Percentiles rank a stretch among this genome's conserved stretches.
phyloP scores from a whole-genome alignment of 2,797 vertebrate genomes.

The Esox lucius region DNA sequence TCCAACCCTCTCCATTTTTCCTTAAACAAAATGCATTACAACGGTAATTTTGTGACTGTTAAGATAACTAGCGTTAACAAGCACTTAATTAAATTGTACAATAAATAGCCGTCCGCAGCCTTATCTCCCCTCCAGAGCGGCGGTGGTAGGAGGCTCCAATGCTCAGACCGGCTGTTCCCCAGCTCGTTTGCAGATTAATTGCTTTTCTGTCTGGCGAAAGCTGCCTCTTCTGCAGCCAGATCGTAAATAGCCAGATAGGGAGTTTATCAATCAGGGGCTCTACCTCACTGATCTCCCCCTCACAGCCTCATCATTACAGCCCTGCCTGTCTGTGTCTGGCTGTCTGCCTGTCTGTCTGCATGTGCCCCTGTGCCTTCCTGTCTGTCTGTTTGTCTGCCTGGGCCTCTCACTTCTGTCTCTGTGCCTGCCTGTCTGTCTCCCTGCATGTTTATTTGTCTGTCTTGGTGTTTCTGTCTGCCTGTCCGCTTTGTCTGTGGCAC shows the following conservation, averaged over 20 bases:
- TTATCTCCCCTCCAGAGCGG: conserved; percentile 94
- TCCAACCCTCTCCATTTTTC: conserved; percentile 82
- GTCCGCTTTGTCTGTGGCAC: conserved; percentile 45
- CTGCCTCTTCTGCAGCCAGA: conserved; percentile 93
- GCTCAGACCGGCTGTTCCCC: conserved; percentile 94
- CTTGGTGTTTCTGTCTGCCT: not conserved
- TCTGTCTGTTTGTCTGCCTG: conserved; percentile 7
- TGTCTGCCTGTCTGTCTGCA: conserved; percentile 66
- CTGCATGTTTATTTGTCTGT: conserved; percentile 5
- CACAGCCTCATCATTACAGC: not conserved
- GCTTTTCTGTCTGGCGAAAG: conserved; percentile 97
- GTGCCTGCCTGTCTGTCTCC: not conserved
- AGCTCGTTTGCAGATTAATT: conserved; percentile 99
- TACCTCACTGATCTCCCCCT: conserved; percentile 77
- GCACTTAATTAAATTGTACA: conserved; percentile 99
- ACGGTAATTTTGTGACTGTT: conserved; percentile 99
- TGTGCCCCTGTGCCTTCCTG: conserved; percentile 28
- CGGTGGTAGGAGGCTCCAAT: conserved; percentile 89
- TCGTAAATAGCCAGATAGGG: conserved; percentile 99
- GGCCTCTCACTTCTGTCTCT: not conserved
- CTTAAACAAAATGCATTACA: conserved; percentile 99
- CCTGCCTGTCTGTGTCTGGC: conserved; percentile 43
- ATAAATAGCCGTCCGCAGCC: conserved; percentile 97
- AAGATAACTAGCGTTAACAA: conserved; percentile 99
- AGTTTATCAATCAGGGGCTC: conserved; percentile 94